phyloP scores from a whole-genome alignment of 1,140 invertebrate species.

The Zaprionus davidi region DNA sequence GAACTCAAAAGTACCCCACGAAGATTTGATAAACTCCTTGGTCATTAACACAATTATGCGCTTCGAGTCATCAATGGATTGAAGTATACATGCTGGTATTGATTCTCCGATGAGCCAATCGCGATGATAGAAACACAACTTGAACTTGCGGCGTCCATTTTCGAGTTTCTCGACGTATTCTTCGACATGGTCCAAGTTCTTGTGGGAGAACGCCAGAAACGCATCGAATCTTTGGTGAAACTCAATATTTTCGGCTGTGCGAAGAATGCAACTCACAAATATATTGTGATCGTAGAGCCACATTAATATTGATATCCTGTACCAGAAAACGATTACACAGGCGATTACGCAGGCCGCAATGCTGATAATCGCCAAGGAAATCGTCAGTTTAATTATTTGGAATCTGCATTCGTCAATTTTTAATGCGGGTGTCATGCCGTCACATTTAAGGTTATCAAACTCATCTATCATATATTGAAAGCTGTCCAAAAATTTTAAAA shows the following conservation, averaged over 20 bases:
- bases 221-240: not conserved
- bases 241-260: too few relatives aligned
- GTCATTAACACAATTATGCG: slow-evolving; percentile 13
- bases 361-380: not conserved
- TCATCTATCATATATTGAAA: not conserved
- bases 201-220: slow-evolving; percentile 16
- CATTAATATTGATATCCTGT: not conserved
- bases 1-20: slow-evolving; percentile 21
- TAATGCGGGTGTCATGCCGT: not conserved
- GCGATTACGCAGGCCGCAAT: not conserved
- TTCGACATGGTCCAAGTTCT: not conserved
- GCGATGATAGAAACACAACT: slow-evolving; percentile 19
- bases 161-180: slow-evolving; percentile 9
- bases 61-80: slow-evolving; percentile 13
- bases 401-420: not conserved
- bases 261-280: not conserved
- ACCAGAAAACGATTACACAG: not conserved
- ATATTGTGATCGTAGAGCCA: not conserved
- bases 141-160: not conserved
- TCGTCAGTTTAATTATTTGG: not conserved
- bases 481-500: too few relatives aligned
- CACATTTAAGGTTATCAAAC: not conserved
- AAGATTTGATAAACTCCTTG: slow-evolving; percentile 4
- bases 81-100: slow-evolving; percentile 17
- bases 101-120: slow-evolving; percentile 24